Percentiles rank a stretch among this genome's conserved stretches.
Evolutionary conservation across 1,140 invertebrate genomes (phyloP).

Genomic region (Harlomillsia oculata): DNA sequence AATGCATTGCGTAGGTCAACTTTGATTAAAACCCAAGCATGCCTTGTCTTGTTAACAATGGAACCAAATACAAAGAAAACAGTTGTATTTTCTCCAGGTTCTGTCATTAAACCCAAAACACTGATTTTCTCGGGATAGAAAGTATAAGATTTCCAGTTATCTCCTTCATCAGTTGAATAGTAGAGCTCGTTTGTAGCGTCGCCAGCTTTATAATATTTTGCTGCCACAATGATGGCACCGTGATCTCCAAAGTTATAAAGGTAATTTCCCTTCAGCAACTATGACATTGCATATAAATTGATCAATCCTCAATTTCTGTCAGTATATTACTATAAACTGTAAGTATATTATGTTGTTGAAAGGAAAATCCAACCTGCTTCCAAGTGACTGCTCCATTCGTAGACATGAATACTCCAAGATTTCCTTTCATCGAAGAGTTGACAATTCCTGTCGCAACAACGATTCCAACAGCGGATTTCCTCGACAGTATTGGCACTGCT

Average conservation of each 20-base stretch:
- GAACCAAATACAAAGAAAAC: constrained; percentile 86
- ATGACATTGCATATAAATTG: constrained; percentile 23
- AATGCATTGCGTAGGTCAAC: constrained; percentile 66
- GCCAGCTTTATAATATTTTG: constrained; percentile 62
- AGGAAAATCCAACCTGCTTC: constrained; percentile 51
- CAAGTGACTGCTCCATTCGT: constrained; percentile 74
- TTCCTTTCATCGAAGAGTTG: constrained; percentile 65
- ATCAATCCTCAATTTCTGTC: background rate
- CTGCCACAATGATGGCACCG: constrained; percentile 74
- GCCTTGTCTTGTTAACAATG: constrained; percentile 43
- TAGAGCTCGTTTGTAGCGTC: constrained; percentile 63
- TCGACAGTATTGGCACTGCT: constrained; percentile 70
- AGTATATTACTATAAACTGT: background rate
- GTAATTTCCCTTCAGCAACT: constrained; percentile 67
- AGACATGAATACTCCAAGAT: constrained; percentile 70
- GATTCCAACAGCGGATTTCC: constrained; percentile 74
- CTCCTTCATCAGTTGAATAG: constrained; percentile 78
- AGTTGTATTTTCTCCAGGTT: constrained; percentile 70
- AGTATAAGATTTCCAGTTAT: constrained; percentile 59
- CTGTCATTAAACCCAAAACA: constrained; percentile 27
- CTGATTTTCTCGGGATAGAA: constrained; percentile 62
- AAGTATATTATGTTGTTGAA: constrained; percentile 1
- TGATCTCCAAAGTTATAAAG: constrained; percentile 85
- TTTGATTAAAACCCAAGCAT: constrained; percentile 80
- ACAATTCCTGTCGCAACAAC: constrained; percentile 76